Evolutionary conservation across 2,888 invertebrate species (phyloP), one percentile per base, ranked within the genome.

Genomic region (Galeruca laticollis): DNA sequence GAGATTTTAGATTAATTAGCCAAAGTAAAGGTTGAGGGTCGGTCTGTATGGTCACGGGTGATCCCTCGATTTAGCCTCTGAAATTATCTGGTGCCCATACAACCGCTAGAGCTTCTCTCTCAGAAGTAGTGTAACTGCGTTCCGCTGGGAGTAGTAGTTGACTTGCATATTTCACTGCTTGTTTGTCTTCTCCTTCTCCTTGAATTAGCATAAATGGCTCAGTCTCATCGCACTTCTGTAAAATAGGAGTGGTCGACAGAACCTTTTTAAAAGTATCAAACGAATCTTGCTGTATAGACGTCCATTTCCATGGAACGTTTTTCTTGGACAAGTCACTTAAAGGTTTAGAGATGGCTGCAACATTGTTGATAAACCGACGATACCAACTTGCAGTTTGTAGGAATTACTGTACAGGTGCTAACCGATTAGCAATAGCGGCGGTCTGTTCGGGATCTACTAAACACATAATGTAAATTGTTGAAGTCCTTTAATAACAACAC

Each of bases 1-100:
- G 82, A 3, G 84, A 78, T 70, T 84, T 84, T 2, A 84, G 37
- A n/a, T 61, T 61, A 33, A 73, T 20, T 10, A 87, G 70, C 84
- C 85, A 87, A 79, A 84, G 83, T 31, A 87, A 75, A 0, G 86
- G 83, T 68, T 84, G 81, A 60, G 86, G 86, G 67, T 87, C 87
- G 0, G 84, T 86, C 2, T 79, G 68, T 0, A 86, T 75, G 0
- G 71, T 75, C 40, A 86, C 83, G 0, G 73, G 64, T 2, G 62
- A 76, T 33, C 83, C 82, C 56, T 84, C 82, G 0, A 86, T 71
- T 68, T 83, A 86, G 0, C 79, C 80, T 15, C 82, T 26, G 26
- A 69, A 69, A 66, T 56, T 64, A n/a, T n/a, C n/a, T n/a, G n/a
- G n/a, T n/a, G n/a, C n/a, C n/a, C n/a, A n/a, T n/a, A n/a, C n/a